Evolutionary conservation across 2,888 invertebrate genomes (phyloP).

Genomic region (Limnephilus auricula): DNA sequence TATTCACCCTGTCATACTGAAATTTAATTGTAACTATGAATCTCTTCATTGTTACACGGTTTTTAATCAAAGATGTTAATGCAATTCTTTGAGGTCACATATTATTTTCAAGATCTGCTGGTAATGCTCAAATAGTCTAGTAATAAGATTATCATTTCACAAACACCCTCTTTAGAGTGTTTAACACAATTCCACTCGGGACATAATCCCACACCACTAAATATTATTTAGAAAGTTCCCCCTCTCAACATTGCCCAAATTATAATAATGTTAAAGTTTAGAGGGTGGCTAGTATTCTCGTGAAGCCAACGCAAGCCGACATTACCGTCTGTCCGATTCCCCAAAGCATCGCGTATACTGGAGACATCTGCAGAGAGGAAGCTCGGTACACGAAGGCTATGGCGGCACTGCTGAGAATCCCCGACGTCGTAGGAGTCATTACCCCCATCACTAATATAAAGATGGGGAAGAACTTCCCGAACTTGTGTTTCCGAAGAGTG

Average conservation of each 20-base stretch:
- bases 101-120: background rate
- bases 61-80: background rate
- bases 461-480: slow-evolving; percentile 95
- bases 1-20: slow-evolving; percentile 52
- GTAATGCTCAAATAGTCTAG: background rate
- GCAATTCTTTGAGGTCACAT: background rate
- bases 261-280: slow-evolving; percentile 73
- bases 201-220: background rate
- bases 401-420: slow-evolving; percentile 92
- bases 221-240: slow-evolving; percentile 25
- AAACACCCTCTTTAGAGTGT: background rate
- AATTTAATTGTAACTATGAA: slow-evolving; percentile 25
- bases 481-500: slow-evolving; percentile 94
- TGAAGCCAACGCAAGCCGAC: slow-evolving; percentile 93
- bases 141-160: slow-evolving; percentile 11
- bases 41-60: background rate
- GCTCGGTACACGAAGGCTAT: slow-evolving; percentile 96
- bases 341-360: slow-evolving; percentile 95
- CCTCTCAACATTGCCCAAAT: slow-evolving; percentile 43
- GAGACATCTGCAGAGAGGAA: slow-evolving; percentile 92
- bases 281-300: slow-evolving; percentile 94
- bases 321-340: slow-evolving; percentile 95
- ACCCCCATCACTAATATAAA: slow-evolving; percentile 93
- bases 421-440: slow-evolving; percentile 91
- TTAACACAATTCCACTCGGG: background rate